These are phyloP conservation scores for Frieseomelitta varia DNA, from an alignment of 1,140 invertebrate genomes.

Conservation along the genomic window DNA sequence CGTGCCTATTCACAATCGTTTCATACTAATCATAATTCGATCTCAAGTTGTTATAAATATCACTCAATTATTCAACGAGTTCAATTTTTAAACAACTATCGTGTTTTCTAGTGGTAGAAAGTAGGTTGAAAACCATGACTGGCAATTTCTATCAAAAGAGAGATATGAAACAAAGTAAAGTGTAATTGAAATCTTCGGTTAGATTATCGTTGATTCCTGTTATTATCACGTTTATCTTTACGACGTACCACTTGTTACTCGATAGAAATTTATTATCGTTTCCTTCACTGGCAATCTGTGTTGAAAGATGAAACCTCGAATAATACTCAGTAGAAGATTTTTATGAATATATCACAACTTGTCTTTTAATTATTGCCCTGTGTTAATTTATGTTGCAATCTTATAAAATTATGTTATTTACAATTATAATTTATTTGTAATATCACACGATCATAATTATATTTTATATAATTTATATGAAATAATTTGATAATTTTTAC, in stretches of 20 bases:
- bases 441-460: no score
- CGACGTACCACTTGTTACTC: neutral
- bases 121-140: neutral
- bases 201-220: neutral
- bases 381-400: no score
- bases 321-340: neutral
- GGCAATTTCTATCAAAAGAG: neutral
- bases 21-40: neutral
- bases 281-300: neutral
- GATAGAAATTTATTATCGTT: neutral
- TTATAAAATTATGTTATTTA: no score
- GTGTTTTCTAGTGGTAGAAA: slow-evolving; percentile 12
- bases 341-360: no score
- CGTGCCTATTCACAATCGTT: neutral
- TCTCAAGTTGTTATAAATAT: neutral
- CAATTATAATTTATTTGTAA: no score
- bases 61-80: neutral
- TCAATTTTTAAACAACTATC: neutral
- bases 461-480: no score
- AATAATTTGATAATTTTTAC: no score
- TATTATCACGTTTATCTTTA: neutral
- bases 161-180: neutral
- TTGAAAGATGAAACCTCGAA: neutral
- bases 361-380: no score
- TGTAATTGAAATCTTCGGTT: neutral